These are phyloP conservation scores for Scleropages formosus DNA, from an alignment of 2,797 vertebrate species.

Conservation along the genomic window DNA sequence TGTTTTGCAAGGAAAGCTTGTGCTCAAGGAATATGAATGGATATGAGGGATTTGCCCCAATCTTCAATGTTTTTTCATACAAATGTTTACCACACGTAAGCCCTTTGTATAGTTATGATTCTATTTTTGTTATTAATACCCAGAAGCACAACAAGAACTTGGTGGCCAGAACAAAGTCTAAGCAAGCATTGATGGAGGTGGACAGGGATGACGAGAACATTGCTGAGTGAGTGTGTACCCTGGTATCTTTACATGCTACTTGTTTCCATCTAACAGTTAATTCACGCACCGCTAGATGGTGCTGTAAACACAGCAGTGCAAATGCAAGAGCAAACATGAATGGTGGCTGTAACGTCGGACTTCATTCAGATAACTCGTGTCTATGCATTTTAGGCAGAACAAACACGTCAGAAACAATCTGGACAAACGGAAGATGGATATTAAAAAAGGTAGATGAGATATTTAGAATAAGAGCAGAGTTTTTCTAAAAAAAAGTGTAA, in stretches of 20 bases:
- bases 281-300: background rate
- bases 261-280: background rate
- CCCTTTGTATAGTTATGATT: background rate
- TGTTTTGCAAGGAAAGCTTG: too few species aligned
- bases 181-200: background rate
- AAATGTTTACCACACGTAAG: background rate
- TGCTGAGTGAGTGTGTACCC: background rate
- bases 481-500: background rate
- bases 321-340: background rate
- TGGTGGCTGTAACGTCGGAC: background rate
- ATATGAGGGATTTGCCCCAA: too few species aligned
- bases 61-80: background rate
- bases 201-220: background rate
- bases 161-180: background rate
- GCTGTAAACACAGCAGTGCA: background rate
- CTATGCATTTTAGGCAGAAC: conserved; percentile 63
- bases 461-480: background rate
- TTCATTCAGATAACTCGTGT: background rate
- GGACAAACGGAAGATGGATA: conserved; percentile 82
- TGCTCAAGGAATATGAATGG: too few species aligned
- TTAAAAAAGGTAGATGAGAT: conserved; percentile 81
- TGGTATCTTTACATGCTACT: too few species aligned
- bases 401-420: conserved; percentile 87
- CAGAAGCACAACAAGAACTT: background rate
- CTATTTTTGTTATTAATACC: background rate